These are phyloP conservation scores for Benthosema pterotum DNA, from an alignment of 2,797 vertebrate genomes.

Conservation along the genomic window DNA sequence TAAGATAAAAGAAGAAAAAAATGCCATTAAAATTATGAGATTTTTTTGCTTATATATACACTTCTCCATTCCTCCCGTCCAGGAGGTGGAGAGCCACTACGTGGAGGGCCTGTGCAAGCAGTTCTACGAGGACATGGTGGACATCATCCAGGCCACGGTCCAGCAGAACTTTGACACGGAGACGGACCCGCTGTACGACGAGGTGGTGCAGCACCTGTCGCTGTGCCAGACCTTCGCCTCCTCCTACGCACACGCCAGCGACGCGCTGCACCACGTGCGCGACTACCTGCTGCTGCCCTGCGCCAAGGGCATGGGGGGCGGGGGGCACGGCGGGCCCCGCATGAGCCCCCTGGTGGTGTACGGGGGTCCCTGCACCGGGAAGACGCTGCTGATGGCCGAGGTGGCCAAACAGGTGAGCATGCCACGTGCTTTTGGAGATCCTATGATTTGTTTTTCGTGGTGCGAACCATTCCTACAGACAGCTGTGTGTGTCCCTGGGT, in stretches of 20 bases:
- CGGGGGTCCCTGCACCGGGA: slow-evolving; percentile 96
- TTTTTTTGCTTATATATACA: too few relatives aligned
- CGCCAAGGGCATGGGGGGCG: slow-evolving; percentile 84
- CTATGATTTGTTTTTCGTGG: too few relatives aligned
- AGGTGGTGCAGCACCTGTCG: slow-evolving; percentile 95
- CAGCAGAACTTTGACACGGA: slow-evolving; percentile 98
- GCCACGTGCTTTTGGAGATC: too few relatives aligned
- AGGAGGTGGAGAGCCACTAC: slow-evolving; percentile 96
- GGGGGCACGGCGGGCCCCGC: too few relatives aligned
- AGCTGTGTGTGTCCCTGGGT: too few relatives aligned
- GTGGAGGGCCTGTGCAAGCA: slow-evolving; percentile 98
- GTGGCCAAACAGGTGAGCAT: slow-evolving; percentile 96
- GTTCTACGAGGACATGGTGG: slow-evolving; percentile 99
- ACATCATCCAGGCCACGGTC: slow-evolving; percentile 97
- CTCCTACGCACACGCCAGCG: slow-evolving; percentile 92
- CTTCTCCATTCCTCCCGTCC: too few relatives aligned
- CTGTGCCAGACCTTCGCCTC: slow-evolving; percentile 91
- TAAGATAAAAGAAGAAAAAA: too few relatives aligned
- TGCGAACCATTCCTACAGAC: too few relatives aligned
- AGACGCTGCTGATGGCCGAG: slow-evolving; percentile 94
- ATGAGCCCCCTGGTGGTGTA: slow-evolving; percentile 90
- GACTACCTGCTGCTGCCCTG: slow-evolving; percentile 88
- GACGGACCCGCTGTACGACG: slow-evolving; percentile 91
- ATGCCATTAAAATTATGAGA: too few relatives aligned
- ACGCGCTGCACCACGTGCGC: slow-evolving; percentile 88